Evolutionary conservation across 2,797 vertebrate species (phyloP), one percentile per base, ranked within the genome.

Genomic region (Adelosebastes latens): DNA sequence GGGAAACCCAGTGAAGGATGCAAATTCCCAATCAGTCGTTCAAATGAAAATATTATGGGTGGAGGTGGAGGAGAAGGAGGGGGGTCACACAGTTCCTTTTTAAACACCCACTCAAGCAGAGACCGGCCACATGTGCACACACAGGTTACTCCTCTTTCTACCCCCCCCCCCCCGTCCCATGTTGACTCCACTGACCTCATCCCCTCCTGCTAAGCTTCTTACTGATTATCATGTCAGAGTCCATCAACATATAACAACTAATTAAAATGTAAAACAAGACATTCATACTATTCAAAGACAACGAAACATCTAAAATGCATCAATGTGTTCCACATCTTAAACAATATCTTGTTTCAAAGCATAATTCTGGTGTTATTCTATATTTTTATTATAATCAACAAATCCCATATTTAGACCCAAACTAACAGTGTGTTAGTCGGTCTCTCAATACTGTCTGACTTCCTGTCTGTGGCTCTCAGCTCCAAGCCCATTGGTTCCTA

Each of bases 1-100:
- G 31, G 68, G 55, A 80, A 66, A 66, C 75, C 73, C 91, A 89
- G 71, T 91, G 77, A 93, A 92, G 89, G 89, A 89, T 93, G 90
- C 77, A 87, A 89, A 93, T 81, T 89, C 73, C 76, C 77, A 91
- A 89, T 88, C 87, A 90, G 61, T 92, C 70, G 60, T 74, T 90
- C 75, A 82, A 82, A 88, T 86, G 79, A 76, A 90, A 90, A 86
- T 72, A 88, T 81, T 75, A 55, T 62, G 78, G 25, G 29, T 36
- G 71, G 60, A n/a, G 65, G 68, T 8, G 55, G 39, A 46, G 42
- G 42, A 46, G 42, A 46, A 3, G 61, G 75, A n/a, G 62, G 49
- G 58, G 53, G 68, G 70, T 24, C 53, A 66, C 53, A 73, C n/a
- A 58, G 64, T 55, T 36, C 16, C 14, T 22, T 18, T 53, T 60